Base-by-base conservation (phyloP, 2,888 invertebrate genomes). In the Aphodius sticticus region DNA sequence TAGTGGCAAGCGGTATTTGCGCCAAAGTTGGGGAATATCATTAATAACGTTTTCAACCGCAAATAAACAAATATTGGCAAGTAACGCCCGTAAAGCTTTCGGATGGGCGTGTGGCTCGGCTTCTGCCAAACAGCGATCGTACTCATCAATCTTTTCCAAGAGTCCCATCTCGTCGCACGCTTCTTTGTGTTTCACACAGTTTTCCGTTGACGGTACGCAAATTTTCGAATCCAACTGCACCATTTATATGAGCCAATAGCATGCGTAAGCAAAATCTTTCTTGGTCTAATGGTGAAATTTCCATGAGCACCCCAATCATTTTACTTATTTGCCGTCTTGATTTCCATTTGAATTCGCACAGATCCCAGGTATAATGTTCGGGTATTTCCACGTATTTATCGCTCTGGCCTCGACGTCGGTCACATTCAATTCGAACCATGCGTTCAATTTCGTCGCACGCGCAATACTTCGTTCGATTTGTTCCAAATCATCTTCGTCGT, bases 401-500 rank as follows among this genome's bases (percentile, higher is more conserved):
- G 72, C 53, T 71, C 78, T 77, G 0, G 85, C 85, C 12, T 80
- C 77, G 74, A 37, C 69, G 77, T 86, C 82, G 1, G 16, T 76
- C 15, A 36, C 6, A 70, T 84, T 85, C 16, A 86, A 69, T 16
- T 80, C 35, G 76, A 86, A 86, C 82, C 85, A 87, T 14, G 53
- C 82, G 83, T 14, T 16, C n/a, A 86, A 76, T 72, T 72, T 72
- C 6, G 72, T 72, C 2, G 70, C 2, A n/a, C 82, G 83, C 35
- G 84, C 81, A 15, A 79, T 72, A n/a, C 15, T 7, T 14, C 81
- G 79, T 69, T 80, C 75, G 16, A 26, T 35, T 26, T 70, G 82
- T 69, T 81, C 78, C 6, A 70, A 69, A 38, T 81, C 80, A 5
- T 80, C 80, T 53, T 82, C 82, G 12, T 53, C 26, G 26, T 71